Evolutionary conservation across 2,888 invertebrate genomes (phyloP), one percentile per base, ranked within the genome.

Genomic region (Caenorhabditis drosophilae): DNA sequence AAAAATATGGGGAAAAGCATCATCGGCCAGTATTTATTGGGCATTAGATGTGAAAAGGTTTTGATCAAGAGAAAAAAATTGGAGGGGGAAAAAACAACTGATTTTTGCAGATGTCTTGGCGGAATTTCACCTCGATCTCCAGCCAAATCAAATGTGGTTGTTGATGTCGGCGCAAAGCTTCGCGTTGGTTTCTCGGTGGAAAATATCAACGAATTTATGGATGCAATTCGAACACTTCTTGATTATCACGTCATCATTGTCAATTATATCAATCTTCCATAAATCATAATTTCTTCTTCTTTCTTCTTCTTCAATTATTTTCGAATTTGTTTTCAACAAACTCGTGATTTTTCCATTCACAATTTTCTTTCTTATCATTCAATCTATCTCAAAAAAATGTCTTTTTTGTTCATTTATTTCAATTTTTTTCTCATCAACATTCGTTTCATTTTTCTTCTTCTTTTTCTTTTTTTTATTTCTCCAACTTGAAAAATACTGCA

Each of bases 201-300:
- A 16, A 63, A 73, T 48, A 67, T 66, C 9, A 67, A 67, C 26
- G 67, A 68, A 22, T 76, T 76, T 58, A 76, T 76, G 76, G 76
- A 76, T 46, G 61, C 64, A 36, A 72, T 76, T 60, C 58, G 76
- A 22, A 64, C 66, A 26, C 46, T 67, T 34, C 63, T 76, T 26
- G 72, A 74, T 47, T 76, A 76, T 55, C 73, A 73, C 56, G 72
- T 72, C 26, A 68, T 76, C 51, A 73, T 76, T 41, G 76, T 76
- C 52, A 70, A 76, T 53, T 67, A 67, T 40, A 76, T 76, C 57
- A 76, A 76, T 50, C 46, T 73, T 26, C 49, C 57, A 9, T 54
- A 34, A 27, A 27, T 35, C 34, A 12, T 35, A 23, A 34, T 23
- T 31, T 46, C 55, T 53, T 52, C 26, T 40, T 55, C 11, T 42